Percentiles rank a stretch among this genome's conserved stretches.
These are phyloP conservation scores for Sebastes dallii DNA, from an alignment of 2,797 vertebrate species.

Conservation along the genomic window DNA sequence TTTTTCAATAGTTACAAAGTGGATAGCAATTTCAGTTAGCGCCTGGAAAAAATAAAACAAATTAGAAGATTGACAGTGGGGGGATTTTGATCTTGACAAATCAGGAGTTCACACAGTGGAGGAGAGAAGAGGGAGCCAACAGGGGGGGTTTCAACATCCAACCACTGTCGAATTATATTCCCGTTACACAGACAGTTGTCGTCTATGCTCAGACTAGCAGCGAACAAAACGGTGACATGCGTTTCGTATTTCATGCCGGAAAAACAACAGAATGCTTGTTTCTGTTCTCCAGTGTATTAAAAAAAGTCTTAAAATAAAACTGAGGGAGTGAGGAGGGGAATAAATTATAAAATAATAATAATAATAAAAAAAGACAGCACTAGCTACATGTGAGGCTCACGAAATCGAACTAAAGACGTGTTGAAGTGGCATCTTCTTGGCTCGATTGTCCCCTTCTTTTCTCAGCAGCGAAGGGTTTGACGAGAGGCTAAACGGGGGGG, in stretches of 20 bases:
- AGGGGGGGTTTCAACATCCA: conserved; percentile 1
- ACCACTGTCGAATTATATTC: neutral
- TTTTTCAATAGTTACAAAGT: conserved; percentile 87
- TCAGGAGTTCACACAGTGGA: conserved; percentile 14
- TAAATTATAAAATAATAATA: conserved; percentile 23
- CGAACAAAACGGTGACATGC: conserved; percentile 53
- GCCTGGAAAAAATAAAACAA: conserved; percentile 57
- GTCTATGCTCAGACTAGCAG: conserved; percentile 52
- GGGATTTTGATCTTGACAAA: conserved; percentile 6
- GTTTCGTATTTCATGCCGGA: conserved; percentile 26
- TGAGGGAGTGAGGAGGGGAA: neutral
- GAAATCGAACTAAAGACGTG: conserved; percentile 33
- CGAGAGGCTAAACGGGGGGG: conserved; percentile 11
- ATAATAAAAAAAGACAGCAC: conserved; percentile 19
- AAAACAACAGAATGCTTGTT: conserved; percentile 24
- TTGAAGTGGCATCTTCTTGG: conserved; percentile 62
- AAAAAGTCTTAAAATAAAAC: conserved; percentile 11
- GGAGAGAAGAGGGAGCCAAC: neutral
- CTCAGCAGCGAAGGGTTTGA: conserved; percentile 8
- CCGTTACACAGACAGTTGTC: neutral
- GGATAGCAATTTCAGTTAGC: conserved; percentile 68
- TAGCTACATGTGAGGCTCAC: conserved; percentile 66
- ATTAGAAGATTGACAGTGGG: conserved; percentile 20
- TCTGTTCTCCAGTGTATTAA: conserved; percentile 66
- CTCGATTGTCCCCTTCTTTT: conserved; percentile 28